Evolutionary conservation across 1,140 invertebrate species (phyloP).

Genomic region (Platorchestia sp.): DNA sequence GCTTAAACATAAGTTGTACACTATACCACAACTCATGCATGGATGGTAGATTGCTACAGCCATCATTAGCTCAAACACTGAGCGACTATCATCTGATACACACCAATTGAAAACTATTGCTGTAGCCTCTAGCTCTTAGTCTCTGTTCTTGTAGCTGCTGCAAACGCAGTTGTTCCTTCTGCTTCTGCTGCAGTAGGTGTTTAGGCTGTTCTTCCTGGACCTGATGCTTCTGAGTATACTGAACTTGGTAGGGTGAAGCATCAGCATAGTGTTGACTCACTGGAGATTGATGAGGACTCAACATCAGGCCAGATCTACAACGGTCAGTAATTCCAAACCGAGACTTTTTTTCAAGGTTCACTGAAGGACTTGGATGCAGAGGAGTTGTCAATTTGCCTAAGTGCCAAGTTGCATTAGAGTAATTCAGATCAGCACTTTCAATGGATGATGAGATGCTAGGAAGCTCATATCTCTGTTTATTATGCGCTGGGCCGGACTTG

Average conservation of each 20-base stretch:
- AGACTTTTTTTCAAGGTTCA: neutral
- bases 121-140: constrained; percentile 32
- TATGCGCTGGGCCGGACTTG: neutral
- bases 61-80: too few relatives aligned
- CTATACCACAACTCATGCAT: too few relatives aligned
- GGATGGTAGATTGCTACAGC: too few relatives aligned
- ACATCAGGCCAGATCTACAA: constrained; percentile 21
- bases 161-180: constrained; percentile 18
- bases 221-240: constrained; percentile 22
- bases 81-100: neutral
- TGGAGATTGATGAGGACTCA: neutral
- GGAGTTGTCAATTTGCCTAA: neutral
- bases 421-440: neutral
- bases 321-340: neutral
- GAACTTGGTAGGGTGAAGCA: neutral
- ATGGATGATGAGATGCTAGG: neutral
- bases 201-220: constrained; percentile 36
- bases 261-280: constrained; percentile 27
- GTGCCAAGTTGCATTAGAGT: neutral
- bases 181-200: constrained; percentile 20
- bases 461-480: neutral
- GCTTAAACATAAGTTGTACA: too few relatives aligned
- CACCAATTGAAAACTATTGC: constrained; percentile 38
- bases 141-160: constrained; percentile 43
- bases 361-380: neutral